These are phyloP conservation scores for Luperina testacea DNA, from an alignment of 2,888 invertebrate species.

Conservation along the genomic window DNA sequence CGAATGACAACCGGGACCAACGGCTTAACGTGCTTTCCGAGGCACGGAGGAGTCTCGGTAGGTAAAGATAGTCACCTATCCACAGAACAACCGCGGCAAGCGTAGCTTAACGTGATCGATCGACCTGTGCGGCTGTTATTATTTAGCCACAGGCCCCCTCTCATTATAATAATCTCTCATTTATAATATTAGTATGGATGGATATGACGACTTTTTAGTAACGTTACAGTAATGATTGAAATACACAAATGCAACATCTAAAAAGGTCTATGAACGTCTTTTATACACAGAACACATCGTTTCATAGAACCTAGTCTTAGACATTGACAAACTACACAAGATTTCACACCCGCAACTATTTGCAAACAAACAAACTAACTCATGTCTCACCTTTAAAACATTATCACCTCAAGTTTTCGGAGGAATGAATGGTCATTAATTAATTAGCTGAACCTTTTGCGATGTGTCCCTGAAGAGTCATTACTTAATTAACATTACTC, in stretches of 20 bases:
- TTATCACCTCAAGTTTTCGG: conserved; percentile 76
- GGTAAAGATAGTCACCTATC: not conserved
- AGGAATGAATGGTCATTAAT: conserved; percentile 87
- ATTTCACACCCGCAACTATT: not conserved
- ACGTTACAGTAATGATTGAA: not conserved
- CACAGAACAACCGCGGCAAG: not conserved
- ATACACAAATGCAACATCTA: not conserved
- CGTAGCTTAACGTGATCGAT: not conserved
- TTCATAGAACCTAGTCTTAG: too few species aligned
- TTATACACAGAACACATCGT: not conserved
- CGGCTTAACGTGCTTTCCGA: not conserved
- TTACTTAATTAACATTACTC: conserved; percentile 88
- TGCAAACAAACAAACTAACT: conserved; percentile 27
- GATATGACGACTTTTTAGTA: too few species aligned
- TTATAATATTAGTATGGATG: too few species aligned
- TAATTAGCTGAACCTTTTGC: conserved; percentile 87
- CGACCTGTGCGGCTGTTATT: not conserved
- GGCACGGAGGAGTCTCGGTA: not conserved
- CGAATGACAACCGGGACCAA: not conserved
- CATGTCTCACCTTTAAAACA: conserved; percentile 66
- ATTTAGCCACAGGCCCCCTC: not conserved
- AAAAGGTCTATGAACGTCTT: not conserved
- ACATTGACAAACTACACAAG: not conserved
- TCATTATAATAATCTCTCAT: conserved; percentile 23
- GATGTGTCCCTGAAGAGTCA: conserved; percentile 84